phyloP scores from a whole-genome alignment of 2,797 vertebrate species.

The Enteromius viviparus region DNA sequence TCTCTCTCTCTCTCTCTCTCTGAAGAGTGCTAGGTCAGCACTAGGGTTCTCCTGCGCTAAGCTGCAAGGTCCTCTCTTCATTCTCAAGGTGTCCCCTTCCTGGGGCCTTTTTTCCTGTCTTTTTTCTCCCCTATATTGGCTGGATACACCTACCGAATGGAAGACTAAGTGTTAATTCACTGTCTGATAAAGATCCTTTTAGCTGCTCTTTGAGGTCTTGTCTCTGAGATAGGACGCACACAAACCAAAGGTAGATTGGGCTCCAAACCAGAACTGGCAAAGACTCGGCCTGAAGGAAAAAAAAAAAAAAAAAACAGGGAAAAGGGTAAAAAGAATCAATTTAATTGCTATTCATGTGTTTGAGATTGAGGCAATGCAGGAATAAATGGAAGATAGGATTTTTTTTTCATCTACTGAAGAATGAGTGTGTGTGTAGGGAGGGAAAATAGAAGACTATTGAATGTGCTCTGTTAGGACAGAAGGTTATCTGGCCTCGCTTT shows the following conservation, averaged over 20 bases:
- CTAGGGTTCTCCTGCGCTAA: conserved; percentile 80
- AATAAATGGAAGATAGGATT: conserved; percentile 90
- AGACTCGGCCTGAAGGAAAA: conserved; percentile 63
- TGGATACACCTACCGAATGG: conserved; percentile 99
- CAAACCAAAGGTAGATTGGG: conserved; percentile 96
- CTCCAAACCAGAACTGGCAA: conserved; percentile 86
- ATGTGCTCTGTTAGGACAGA: conserved; percentile 84
- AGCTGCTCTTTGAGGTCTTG: conserved; percentile 96
- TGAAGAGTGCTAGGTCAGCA: conserved; percentile 97
- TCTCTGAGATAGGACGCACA: conserved; percentile 97
- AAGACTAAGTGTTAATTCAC: conserved; percentile 99
- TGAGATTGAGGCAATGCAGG: conserved; percentile 82
- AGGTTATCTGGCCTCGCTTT: conserved; percentile 84
- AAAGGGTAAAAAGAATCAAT: conserved; percentile 90
- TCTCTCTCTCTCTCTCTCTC: conserved; percentile 52
- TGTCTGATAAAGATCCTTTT: conserved; percentile 98
- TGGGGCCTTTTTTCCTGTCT: conserved; percentile 93
- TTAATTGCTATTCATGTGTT: conserved; percentile 98
- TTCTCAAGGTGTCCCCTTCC: conserved; percentile 98
- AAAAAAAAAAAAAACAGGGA: conserved; percentile 67
- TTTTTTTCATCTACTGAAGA: conserved; percentile 78
- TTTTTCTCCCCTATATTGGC: conserved; percentile 92
- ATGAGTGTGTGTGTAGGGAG: conserved; percentile 83
- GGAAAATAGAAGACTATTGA: conserved; percentile 87
- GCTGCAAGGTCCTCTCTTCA: conserved; percentile 95